These are phyloP conservation scores for Lichenostomus cassidix DNA, from an alignment of 2,113 vertebrate species.

Conservation along the genomic window DNA sequence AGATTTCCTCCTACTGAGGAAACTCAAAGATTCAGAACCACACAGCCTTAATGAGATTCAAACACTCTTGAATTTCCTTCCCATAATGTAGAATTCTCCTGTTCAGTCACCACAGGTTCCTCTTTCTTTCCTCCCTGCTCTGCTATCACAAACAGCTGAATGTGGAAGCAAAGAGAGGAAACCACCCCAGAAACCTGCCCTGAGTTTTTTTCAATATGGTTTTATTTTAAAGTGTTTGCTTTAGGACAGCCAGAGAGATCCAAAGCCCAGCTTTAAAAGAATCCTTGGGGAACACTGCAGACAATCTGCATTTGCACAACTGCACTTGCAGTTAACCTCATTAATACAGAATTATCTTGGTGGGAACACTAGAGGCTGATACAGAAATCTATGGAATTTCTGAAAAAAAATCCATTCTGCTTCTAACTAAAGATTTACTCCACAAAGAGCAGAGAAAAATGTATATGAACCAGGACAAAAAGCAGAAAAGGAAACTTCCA, in stretches of 20 bases:
- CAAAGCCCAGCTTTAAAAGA: background rate
- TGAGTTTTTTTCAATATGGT: background rate
- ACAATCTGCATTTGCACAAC: background rate
- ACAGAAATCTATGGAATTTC: background rate
- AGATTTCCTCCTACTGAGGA: background rate
- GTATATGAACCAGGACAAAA: background rate
- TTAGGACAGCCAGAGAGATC: background rate
- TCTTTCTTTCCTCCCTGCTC: background rate
- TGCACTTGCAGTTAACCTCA: constrained; percentile 18
- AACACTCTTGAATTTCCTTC: background rate
- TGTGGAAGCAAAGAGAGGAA: background rate
- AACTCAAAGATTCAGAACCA: background rate
- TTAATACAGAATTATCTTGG: constrained; percentile 1
- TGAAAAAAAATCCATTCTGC: background rate
- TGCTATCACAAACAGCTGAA: background rate
- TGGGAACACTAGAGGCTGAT: background rate
- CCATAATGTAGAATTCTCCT: background rate
- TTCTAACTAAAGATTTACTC: background rate
- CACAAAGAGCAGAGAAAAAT: background rate
- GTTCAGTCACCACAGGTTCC: background rate
- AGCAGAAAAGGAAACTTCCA: background rate
- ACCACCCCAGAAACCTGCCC: background rate
- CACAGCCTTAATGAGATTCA: background rate
- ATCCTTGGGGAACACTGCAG: background rate
- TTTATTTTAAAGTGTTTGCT: constrained; percentile 9